These are phyloP conservation scores for Ephialtes manifestator DNA, from an alignment of 2,888 invertebrate species.

Conservation along the genomic window DNA sequence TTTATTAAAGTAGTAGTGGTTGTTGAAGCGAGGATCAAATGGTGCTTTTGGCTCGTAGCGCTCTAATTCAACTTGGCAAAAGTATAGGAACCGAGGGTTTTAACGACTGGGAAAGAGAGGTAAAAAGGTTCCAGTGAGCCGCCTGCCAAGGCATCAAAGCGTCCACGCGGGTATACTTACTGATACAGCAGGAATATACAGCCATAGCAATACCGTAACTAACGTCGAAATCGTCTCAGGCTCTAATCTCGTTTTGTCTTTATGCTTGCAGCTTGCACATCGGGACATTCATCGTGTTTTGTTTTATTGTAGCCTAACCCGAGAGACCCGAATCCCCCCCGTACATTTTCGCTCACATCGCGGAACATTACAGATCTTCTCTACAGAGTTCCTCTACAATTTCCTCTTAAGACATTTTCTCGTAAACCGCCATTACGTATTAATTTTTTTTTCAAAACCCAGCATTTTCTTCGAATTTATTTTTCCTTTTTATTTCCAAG, in stretches of 20 bases:
- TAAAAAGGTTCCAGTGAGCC: constrained; percentile 1
- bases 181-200: not conserved
- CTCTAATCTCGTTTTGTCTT: constrained; percentile 68
- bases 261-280: constrained; percentile 85
- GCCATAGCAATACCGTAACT: not conserved
- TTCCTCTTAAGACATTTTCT: constrained; percentile 26
- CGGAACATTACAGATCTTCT: constrained; percentile 47
- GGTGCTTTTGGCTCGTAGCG: constrained; percentile 16
- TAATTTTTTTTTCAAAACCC: not conserved
- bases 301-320: constrained; percentile 84
- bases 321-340: constrained; percentile 53
- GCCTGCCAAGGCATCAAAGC: constrained; percentile 37
- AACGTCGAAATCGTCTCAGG: constrained; percentile 1
- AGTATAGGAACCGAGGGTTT: constrained; percentile 8
- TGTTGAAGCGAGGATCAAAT: not conserved
- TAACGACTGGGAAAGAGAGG: constrained; percentile 4
- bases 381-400: constrained; percentile 33
- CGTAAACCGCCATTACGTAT: constrained; percentile 56
- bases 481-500: not conserved
- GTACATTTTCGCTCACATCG: constrained; percentile 57
- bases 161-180: not conserved
- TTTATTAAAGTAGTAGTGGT: not conserved
- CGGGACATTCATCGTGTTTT: constrained; percentile 86
- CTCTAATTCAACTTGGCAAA: constrained; percentile 28
- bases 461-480: constrained; percentile 27